These are phyloP conservation scores for Psittacula cyanocephala DNA, from an alignment of 2,113 vertebrate genomes.

Conservation along the genomic window DNA sequence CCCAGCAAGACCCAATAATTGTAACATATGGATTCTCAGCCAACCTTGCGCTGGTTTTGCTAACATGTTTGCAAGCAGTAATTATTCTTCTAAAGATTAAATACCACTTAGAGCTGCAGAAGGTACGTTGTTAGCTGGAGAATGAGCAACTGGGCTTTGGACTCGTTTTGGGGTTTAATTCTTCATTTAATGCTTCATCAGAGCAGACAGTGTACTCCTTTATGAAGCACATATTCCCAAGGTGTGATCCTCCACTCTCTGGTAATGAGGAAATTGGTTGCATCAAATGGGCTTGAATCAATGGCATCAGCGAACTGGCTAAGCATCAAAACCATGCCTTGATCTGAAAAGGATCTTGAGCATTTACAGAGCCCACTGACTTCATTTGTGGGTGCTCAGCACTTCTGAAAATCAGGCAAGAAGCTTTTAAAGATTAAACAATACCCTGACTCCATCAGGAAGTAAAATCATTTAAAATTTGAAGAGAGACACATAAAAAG, in stretches of 20 bases:
- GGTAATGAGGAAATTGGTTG: neutral
- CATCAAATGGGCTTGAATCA: neutral
- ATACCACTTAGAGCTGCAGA: neutral
- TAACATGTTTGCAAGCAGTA: neutral
- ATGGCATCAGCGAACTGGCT: neutral
- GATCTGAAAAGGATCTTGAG: neutral
- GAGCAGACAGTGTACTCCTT: neutral
- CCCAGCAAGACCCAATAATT: neutral
- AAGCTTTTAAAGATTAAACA: conserved; percentile 28
- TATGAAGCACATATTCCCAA: neutral
- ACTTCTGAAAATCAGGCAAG: neutral
- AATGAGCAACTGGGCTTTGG: neutral
- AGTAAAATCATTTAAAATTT: conserved; percentile 5
- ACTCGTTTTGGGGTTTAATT: neutral
- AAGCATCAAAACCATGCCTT: neutral
- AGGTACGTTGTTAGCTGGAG: neutral
- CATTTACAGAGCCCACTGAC: neutral
- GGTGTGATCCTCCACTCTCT: neutral
- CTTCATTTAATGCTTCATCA: neutral
- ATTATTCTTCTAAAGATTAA: neutral
- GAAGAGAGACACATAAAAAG: conserved; percentile 23
- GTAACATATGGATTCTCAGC: neutral
- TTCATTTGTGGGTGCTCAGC: neutral
- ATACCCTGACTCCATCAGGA: neutral
- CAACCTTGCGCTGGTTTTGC: neutral